These are phyloP conservation scores for Triplophysa bombifrons DNA, from an alignment of 2,797 vertebrate genomes.

Conservation along the genomic window DNA sequence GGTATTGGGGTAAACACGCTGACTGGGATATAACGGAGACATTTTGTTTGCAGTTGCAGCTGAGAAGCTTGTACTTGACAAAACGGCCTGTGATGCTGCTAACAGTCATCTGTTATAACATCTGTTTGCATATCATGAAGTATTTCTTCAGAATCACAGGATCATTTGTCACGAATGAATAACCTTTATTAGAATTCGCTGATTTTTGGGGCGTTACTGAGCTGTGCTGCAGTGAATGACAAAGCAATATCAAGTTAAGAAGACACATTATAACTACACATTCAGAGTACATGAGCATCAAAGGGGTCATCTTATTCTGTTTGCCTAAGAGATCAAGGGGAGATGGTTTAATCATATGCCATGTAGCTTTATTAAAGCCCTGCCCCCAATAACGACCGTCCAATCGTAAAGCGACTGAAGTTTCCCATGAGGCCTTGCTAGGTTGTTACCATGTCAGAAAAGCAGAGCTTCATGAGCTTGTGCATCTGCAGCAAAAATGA, in stretches of 20 bases:
- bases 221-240: neutral
- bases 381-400: neutral
- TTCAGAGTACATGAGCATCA: neutral
- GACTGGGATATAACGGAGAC: neutral
- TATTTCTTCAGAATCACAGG: neutral
- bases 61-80: neutral
- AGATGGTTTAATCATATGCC: neutral
- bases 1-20: neutral
- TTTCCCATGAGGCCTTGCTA: neutral
- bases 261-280: neutral
- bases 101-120: neutral
- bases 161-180: too few relatives aligned
- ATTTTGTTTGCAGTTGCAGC: neutral
- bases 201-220: neutral
- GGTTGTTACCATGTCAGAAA: constrained; percentile 12
- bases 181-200: too few relatives aligned
- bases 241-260: neutral
- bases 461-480: neutral
- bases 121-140: neutral
- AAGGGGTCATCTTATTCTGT: neutral
- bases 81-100: constrained; percentile 7
- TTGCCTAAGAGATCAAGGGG: neutral
- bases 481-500: neutral
- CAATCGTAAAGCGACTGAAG: neutral
- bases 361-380: neutral